Conservation (phyloP, 2,797 vertebrate genomes). For the Philypnodon macrostomus region DNA sequence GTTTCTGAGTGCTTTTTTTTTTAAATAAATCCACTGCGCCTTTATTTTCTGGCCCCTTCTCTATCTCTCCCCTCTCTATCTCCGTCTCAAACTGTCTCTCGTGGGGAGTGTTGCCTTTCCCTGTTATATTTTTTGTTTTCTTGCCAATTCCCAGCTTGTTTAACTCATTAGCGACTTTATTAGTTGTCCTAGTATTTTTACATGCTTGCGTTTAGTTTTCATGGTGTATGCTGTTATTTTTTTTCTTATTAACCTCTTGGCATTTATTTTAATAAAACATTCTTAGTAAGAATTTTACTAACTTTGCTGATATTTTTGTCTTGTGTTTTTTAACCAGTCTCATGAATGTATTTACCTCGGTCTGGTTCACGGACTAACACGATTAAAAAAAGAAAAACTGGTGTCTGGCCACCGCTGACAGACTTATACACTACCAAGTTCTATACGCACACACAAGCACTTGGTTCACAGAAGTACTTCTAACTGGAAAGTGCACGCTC, state of each 20-base stretch:
- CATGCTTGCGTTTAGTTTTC: constrained; percentile 88
- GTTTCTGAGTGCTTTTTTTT: constrained; percentile 74
- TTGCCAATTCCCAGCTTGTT: constrained; percentile 82
- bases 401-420: constrained; percentile 68
- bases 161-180: constrained; percentile 86
- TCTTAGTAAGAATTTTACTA: constrained; percentile 90
- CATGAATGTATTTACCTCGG: constrained; percentile 82
- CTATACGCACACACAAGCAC: constrained; percentile 17
- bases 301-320: constrained; percentile 86
- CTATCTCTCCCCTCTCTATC: constrained; percentile 50
- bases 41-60: constrained; percentile 26
- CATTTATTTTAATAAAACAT: constrained; percentile 91
- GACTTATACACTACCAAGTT: constrained; percentile 29
- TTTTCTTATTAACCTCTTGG: constrained; percentile 87
- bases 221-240: constrained; percentile 86
- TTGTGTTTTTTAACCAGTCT: constrained; percentile 86
- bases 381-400: constrained; percentile 80
- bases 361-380: constrained; percentile 86
- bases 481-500: constrained; percentile 76
- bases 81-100: constrained; percentile 72
- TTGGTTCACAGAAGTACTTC: constrained; percentile 25
- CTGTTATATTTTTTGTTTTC: constrained; percentile 72
- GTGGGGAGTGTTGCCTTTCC: constrained; percentile 80
- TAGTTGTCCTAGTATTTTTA: constrained; percentile 85
- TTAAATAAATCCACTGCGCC: constrained; percentile 70